phyloP scores from a whole-genome alignment of 1,140 invertebrate species.

The Bombus confusus region DNA sequence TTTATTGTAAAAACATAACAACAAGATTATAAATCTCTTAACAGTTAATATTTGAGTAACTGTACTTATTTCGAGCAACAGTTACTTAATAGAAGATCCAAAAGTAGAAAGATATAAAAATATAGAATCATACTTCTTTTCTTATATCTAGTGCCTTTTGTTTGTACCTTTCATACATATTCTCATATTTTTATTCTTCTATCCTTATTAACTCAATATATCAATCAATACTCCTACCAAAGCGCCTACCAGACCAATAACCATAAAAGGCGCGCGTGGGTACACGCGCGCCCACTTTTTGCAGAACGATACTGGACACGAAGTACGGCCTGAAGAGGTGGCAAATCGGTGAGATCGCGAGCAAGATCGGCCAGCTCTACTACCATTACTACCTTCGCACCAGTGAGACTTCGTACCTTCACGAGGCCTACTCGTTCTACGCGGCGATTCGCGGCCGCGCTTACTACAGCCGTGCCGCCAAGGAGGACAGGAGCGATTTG shows the following conservation, averaged over 20 bases:
- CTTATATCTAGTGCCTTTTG: too few relatives aligned
- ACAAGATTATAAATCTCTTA: too few relatives aligned
- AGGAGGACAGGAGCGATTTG: conserved; percentile 96
- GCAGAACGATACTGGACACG: conserved; percentile 91
- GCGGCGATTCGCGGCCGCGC: conserved; percentile 95
- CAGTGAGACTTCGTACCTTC: conserved; percentile 97
- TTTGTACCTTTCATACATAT: too few relatives aligned
- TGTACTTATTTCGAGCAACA: too few relatives aligned
- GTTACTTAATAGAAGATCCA: too few relatives aligned
- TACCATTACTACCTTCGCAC: conserved; percentile 99
- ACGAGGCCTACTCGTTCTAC: conserved; percentile 98
- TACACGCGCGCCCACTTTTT: conserved; percentile 36
- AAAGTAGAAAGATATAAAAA: too few relatives aligned
- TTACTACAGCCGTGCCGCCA: conserved; percentile 96
- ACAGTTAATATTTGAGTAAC: too few relatives aligned
- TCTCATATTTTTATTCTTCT: too few relatives aligned
- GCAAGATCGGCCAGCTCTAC: conserved; percentile 99
- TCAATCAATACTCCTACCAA: not conserved
- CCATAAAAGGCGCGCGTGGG: not conserved
- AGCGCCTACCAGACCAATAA: not conserved
- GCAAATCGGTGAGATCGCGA: conserved; percentile 99
- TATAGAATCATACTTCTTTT: too few relatives aligned
- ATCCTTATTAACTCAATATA: not conserved
- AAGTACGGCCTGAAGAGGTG: conserved; percentile 98
- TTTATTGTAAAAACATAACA: too few relatives aligned